Percentiles rank a stretch among this genome's conserved stretches.
phyloP scores from a whole-genome alignment of 2,888 invertebrate species.

The Nipponacmea schrenckii region DNA sequence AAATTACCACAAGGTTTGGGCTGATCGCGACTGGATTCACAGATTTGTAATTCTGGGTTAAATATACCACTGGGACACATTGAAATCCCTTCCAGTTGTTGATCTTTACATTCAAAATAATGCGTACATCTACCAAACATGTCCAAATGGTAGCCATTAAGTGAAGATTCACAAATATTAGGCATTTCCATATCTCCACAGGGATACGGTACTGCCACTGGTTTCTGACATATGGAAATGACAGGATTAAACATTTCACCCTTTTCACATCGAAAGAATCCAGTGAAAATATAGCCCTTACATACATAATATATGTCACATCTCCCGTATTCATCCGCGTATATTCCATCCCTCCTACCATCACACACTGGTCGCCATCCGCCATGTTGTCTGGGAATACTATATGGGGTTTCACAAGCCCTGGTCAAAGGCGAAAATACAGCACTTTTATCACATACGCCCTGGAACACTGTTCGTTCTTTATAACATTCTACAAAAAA shows the following conservation, averaged over 20 bases:
- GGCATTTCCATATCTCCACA: slow-evolving; percentile 41
- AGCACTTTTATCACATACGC: slow-evolving; percentile 26
- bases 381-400: slow-evolving; percentile 32
- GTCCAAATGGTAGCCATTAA: slow-evolving; percentile 42
- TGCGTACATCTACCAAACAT: slow-evolving; percentile 44
- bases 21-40: slow-evolving; percentile 26
- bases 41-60: slow-evolving; percentile 26
- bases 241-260: slow-evolving; percentile 32
- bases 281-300: slow-evolving; percentile 29
- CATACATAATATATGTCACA: slow-evolving; percentile 37
- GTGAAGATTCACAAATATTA: slow-evolving; percentile 31
- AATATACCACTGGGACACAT: slow-evolving; percentile 34
- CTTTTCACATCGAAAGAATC: slow-evolving; percentile 29
- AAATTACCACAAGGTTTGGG: slow-evolving; percentile 31
- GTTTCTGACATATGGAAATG: slow-evolving; percentile 27
- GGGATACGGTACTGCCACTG: slow-evolving; percentile 37
- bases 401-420: slow-evolving; percentile 37
- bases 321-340: slow-evolving; percentile 36
- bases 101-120: slow-evolving; percentile 39
- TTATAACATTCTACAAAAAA: slow-evolving; percentile 42
- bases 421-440: slow-evolving; percentile 37
- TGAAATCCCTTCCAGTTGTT: slow-evolving; percentile 26
- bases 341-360: slow-evolving; percentile 32
- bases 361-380: slow-evolving; percentile 33
- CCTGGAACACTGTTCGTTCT: slow-evolving; percentile 40